Conservation (phyloP, 2,888 invertebrate genomes). For the Drosophila paranaensis region DNA sequence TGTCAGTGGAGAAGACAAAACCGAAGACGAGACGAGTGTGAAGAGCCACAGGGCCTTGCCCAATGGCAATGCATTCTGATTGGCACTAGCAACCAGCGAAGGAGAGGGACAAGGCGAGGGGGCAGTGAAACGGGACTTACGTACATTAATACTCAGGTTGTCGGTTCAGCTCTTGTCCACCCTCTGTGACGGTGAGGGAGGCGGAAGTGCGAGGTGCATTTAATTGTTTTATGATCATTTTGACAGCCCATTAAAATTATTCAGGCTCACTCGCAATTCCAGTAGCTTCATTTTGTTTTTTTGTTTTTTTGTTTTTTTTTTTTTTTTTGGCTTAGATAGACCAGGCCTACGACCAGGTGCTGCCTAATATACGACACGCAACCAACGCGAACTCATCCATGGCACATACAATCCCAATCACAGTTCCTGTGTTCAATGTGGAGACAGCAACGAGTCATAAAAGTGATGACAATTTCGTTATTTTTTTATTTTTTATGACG, state of each 20-base stretch:
- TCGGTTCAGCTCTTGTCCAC: slow-evolving; percentile 4
- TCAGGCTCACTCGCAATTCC: slow-evolving; percentile 33
- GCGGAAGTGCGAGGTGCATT: slow-evolving; percentile 62
- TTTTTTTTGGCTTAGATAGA: slow-evolving; percentile 5
- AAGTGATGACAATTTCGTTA: slow-evolving; percentile 77
- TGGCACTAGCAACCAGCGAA: background rate
- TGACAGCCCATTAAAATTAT: slow-evolving; percentile 74
- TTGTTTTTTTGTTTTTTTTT: background rate
- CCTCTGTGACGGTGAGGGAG: background rate
- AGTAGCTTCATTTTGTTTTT: slow-evolving; percentile 38
- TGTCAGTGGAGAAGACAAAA: slow-evolving; percentile 65
- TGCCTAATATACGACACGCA: slow-evolving; percentile 73
- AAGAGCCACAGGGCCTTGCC: slow-evolving; percentile 13
- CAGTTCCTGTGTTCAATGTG: slow-evolving; percentile 27
- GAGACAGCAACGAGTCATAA: slow-evolving; percentile 65
- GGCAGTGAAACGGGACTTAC: slow-evolving; percentile 9
- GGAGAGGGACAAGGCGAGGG: background rate
- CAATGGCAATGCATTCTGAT: slow-evolving; percentile 35
- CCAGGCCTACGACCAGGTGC: slow-evolving; percentile 49
- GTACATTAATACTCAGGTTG: slow-evolving; percentile 8
- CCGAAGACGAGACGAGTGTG: slow-evolving; percentile 12
- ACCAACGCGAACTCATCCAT: slow-evolving; percentile 34
- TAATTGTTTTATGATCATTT: slow-evolving; percentile 81
- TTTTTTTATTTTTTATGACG: slow-evolving; percentile 68
- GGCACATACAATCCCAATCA: slow-evolving; percentile 12